These are phyloP conservation scores for Tetraodon nigroviridis DNA, from an alignment of 2,113 vertebrate genomes.

Conservation along the genomic window DNA sequence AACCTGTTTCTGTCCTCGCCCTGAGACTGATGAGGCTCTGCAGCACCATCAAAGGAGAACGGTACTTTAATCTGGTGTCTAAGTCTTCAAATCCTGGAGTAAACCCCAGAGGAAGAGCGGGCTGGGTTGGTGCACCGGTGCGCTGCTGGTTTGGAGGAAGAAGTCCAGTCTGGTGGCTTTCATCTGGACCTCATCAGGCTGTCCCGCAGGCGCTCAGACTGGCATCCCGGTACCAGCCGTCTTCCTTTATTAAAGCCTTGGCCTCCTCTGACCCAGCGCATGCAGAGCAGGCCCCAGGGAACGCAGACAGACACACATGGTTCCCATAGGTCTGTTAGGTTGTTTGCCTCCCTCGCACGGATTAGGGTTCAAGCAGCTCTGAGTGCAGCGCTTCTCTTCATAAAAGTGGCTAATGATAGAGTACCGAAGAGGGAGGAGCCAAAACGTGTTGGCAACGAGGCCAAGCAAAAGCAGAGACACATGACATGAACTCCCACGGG, in stretches of 20 bases:
- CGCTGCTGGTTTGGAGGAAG: slow-evolving; percentile 33
- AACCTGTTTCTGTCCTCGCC: slow-evolving; percentile 10
- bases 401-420: slow-evolving; percentile 67
- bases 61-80: slow-evolving; percentile 35
- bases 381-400: slow-evolving; percentile 50
- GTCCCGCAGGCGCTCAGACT: slow-evolving; percentile 61
- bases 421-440: slow-evolving; percentile 31
- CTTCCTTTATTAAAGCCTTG: slow-evolving; percentile 69
- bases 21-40: slow-evolving; percentile 27
- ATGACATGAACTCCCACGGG: slow-evolving; percentile 45
- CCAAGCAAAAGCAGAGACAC: slow-evolving; percentile 50
- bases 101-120: slow-evolving; percentile 29
- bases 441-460: slow-evolving; percentile 26
- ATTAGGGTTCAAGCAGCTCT: slow-evolving; percentile 38
- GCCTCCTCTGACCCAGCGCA: slow-evolving; percentile 63
- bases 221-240: slow-evolving; percentile 63
- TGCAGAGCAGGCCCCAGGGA: slow-evolving; percentile 54
- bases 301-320: slow-evolving; percentile 56
- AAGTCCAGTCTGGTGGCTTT: slow-evolving; percentile 62
- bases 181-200: slow-evolving; percentile 72
- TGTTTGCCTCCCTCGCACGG: slow-evolving; percentile 63
- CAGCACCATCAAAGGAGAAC: slow-evolving; percentile 32
- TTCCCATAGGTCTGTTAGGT: slow-evolving; percentile 65
- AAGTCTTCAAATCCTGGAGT: slow-evolving; percentile 30
- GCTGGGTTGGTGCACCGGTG: slow-evolving; percentile 12